Evolutionary conservation across 2,888 invertebrate genomes (phyloP), one percentile per base, ranked within the genome.

Genomic region (Amorpha juglandis): DNA sequence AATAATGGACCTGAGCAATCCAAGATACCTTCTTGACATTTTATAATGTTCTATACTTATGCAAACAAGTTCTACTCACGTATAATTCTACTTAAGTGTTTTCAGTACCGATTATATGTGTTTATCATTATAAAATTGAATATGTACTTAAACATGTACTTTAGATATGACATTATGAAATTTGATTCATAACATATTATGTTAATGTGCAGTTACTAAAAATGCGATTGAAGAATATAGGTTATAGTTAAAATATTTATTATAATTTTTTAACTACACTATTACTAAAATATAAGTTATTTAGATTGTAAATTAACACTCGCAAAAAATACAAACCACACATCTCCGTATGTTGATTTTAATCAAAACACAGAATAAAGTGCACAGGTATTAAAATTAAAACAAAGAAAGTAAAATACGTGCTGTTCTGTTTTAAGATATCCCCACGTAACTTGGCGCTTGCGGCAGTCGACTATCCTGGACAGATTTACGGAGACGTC

Each of bases 401-500:
- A 80, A 76, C 76, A 76, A 71, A 74, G 70, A 72, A 38, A 42
- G 19, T 42, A 42, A 58, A 19, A 38, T n/a, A 42, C 42, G 19
- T 27, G 27, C 11, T 19, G 58, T 58, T 58, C 16, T 19, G 65
- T 70, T 75, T 74, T 71, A 75, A 68, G 79, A 78, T 79, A 79
- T 76, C 74, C 77, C 73, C 75, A 77, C 74, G 74, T 71, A 77
- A 71, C 77, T 70, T 16, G 16, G 55, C 55, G 16, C 58, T 58
- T 38, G 58, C 42, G 58, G 58, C 58, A 42, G 19, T 42, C 16
- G 62, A 67, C 69, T 73, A 72, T 73, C 77, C 76, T 38, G 78
- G 82, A 81, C 80, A 89, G 88, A 89, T 89, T 90, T 89, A 89
- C 89, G 86, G 79, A 82, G 78, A 78, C 73, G 19, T 73, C 72